Evolutionary conservation across 2,888 invertebrate genomes (phyloP).

Genomic region (Strigamia maritima): DNA sequence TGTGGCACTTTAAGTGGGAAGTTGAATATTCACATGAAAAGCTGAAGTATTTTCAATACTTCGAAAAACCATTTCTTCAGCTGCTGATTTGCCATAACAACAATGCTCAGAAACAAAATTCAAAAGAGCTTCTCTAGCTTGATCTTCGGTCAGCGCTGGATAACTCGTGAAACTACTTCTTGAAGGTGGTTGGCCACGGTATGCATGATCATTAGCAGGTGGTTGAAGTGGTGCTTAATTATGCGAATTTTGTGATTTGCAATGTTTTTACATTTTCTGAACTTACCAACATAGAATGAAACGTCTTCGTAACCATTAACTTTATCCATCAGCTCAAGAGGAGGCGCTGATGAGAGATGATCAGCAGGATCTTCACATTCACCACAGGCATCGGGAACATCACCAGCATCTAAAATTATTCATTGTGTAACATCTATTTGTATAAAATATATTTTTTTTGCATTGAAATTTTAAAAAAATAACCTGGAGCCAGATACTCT

Average conservation of each 20-base stretch:
- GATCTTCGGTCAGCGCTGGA: constrained; percentile 51
- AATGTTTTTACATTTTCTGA: background rate
- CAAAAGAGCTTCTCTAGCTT: constrained; percentile 54
- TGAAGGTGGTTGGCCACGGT: constrained; percentile 47
- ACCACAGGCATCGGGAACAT: background rate
- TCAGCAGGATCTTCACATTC: background rate
- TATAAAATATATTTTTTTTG: too few relatives aligned
- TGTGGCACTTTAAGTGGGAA: too few relatives aligned
- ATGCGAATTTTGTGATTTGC: background rate
- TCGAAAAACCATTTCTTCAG: constrained; percentile 53
- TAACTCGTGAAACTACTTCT: background rate
- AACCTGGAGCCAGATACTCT: background rate
- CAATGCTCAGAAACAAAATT: constrained; percentile 54
- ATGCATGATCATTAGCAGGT: constrained; percentile 45
- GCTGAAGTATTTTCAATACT: constrained; percentile 55
- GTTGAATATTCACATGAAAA: constrained; percentile 52
- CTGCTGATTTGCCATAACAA: constrained; percentile 57
- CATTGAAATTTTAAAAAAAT: background rate
- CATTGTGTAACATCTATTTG: background rate
- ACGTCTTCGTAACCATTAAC: constrained; percentile 55
- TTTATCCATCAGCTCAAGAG: constrained; percentile 54
- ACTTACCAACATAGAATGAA: constrained; percentile 54
- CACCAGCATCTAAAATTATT: background rate
- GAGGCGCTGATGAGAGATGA: constrained; percentile 47
- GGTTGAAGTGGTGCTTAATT: constrained; percentile 46